These are phyloP conservation scores for Proctacanthus coquilletti DNA, from an alignment of 1,140 invertebrate species.

Conservation along the genomic window DNA sequence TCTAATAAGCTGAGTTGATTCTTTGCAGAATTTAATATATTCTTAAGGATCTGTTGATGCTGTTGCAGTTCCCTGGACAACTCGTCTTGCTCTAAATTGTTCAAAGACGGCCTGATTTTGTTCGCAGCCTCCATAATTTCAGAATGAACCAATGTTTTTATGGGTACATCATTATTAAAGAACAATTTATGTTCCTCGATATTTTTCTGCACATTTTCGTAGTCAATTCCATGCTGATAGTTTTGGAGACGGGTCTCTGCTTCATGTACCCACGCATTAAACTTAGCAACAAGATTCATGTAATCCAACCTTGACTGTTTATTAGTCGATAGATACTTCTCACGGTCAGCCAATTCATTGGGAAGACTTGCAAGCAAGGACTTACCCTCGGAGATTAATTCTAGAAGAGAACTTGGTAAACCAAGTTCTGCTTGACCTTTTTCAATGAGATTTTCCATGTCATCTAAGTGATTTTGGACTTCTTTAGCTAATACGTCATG, in stretches of 20 bases:
- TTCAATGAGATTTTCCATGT: constrained; percentile 41
- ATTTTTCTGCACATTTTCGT: constrained; percentile 65
- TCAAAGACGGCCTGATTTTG: constrained; percentile 72
- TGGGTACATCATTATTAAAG: constrained; percentile 60
- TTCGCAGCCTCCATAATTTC: constrained; percentile 69
- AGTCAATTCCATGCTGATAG: constrained; percentile 71
- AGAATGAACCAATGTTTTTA: constrained; percentile 63
- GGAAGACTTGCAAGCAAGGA: constrained; percentile 61
- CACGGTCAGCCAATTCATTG: constrained; percentile 59
- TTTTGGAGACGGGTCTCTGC: constrained; percentile 61
- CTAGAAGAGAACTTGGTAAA: constrained; percentile 58
- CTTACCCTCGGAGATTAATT: constrained; percentile 68
- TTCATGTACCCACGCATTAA: constrained; percentile 72
- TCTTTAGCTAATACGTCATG: constrained; percentile 54
- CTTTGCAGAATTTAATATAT: constrained; percentile 64
- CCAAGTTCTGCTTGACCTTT: constrained; percentile 53
- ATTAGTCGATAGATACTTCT: constrained; percentile 64
- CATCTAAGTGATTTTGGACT: constrained; percentile 53
- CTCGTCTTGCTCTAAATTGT: constrained; percentile 62
- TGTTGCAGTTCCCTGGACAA: constrained; percentile 61
- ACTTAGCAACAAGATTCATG: constrained; percentile 50
- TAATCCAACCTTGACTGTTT: constrained; percentile 62
- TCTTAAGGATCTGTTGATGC: constrained; percentile 61
- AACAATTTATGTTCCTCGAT: constrained; percentile 75
- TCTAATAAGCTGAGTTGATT: constrained; percentile 57